Percentiles rank a stretch among this genome's conserved stretches.
Conservation (phyloP, 2,797 vertebrate species). For the Anabas testudineus region DNA sequence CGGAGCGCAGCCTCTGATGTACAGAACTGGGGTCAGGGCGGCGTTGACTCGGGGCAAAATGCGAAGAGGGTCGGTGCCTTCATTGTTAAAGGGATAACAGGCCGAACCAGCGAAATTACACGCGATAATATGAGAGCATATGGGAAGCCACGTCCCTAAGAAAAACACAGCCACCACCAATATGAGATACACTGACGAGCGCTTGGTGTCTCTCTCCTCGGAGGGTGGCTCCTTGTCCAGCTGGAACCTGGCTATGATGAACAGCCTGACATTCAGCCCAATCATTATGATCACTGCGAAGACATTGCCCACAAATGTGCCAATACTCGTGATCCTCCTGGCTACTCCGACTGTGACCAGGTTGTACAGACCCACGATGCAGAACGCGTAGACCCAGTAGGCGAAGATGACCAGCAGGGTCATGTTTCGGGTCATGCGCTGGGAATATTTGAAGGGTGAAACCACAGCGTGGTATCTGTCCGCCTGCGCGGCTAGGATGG, state of each 20-base stretch:
- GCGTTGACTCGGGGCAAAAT: constrained; percentile 83
- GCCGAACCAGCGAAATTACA: constrained; percentile 68
- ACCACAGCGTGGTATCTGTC: constrained; percentile 84
- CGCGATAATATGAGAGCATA: constrained; percentile 72
- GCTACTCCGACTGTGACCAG: constrained; percentile 68
- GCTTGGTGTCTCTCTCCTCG: constrained; percentile 79
- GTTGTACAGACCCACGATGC: constrained; percentile 76
- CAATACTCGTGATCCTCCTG: constrained; percentile 69
- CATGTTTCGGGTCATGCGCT: constrained; percentile 76
- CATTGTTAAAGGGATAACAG: constrained; percentile 79
- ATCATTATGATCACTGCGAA: constrained; percentile 82
- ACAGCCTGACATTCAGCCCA: constrained; percentile 81
- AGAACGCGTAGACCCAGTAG: constrained; percentile 84
- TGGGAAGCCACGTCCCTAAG: constrained; percentile 79
- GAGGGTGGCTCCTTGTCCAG: constrained; percentile 73
- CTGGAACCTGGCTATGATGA: constrained; percentile 83
- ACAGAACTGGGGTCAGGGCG: constrained; percentile 81
- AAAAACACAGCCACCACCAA: constrained; percentile 81
- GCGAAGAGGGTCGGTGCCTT: constrained; percentile 82
- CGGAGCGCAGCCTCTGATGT: constrained; percentile 79
- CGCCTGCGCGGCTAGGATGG: constrained; percentile 84
- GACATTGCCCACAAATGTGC: constrained; percentile 78
- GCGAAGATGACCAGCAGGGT: constrained; percentile 77
- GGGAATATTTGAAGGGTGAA: constrained; percentile 79
- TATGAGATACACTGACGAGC: constrained; percentile 81